Evolutionary conservation across 2,888 invertebrate species (phyloP).

Genomic region (Agapetus fuscipes): DNA sequence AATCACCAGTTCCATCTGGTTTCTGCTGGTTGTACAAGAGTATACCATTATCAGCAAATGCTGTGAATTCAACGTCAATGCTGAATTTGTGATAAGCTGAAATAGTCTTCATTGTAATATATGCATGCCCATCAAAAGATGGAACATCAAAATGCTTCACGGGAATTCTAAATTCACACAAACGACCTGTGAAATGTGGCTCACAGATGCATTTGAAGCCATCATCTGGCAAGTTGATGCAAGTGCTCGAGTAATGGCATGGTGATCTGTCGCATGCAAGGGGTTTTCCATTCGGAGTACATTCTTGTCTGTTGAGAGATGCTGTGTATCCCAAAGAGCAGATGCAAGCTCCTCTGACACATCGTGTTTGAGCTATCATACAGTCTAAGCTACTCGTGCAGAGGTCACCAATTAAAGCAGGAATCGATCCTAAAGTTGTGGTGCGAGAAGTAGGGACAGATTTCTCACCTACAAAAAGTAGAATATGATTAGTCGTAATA

Average conservation of each 20-base stretch:
- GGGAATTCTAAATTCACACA: conserved; percentile 60
- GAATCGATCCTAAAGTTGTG: conserved; percentile 46
- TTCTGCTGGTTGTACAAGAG: conserved; percentile 81
- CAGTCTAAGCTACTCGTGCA: conserved; percentile 62
- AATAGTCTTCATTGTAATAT: conserved; percentile 64
- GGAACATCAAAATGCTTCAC: conserved; percentile 57
- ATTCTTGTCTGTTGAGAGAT: conserved; percentile 54
- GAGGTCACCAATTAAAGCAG: conserved; percentile 67
- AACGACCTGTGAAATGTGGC: conserved; percentile 57
- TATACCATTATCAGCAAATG: conserved; percentile 72
- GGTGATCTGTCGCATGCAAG: conserved; percentile 50
- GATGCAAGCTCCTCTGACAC: conserved; percentile 53
- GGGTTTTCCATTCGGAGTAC: conserved; percentile 36
- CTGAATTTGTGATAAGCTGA: conserved; percentile 77
- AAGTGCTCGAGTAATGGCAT: conserved; percentile 56
- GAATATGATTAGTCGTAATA: conserved; percentile 2
- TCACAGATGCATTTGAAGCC: conserved; percentile 66
- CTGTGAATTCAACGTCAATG: conserved; percentile 78
- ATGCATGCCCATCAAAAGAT: conserved; percentile 76
- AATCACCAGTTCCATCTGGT: conserved; percentile 75
- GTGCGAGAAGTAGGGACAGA: conserved; percentile 52
- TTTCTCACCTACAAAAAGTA: conserved; percentile 12
- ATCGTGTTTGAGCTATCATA: conserved; percentile 52
- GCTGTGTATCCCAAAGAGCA: conserved; percentile 53
- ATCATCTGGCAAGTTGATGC: conserved; percentile 45